These are phyloP conservation scores for Neopelma chrysocephalum DNA, from an alignment of 2,797 vertebrate genomes.

Conservation along the genomic window DNA sequence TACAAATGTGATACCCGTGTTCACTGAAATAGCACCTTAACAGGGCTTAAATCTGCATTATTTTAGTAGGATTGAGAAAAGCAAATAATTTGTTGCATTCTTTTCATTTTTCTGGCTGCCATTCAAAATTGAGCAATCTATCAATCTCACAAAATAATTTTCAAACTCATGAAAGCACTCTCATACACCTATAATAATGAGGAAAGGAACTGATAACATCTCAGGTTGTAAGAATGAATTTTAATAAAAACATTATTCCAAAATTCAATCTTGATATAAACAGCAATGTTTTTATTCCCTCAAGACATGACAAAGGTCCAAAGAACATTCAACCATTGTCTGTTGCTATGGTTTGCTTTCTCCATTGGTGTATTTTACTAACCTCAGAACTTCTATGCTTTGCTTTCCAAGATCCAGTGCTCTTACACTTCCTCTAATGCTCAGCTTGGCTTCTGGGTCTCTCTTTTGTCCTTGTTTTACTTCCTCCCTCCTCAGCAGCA, in stretches of 20 bases:
- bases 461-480: background rate
- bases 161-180: background rate
- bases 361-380: background rate
- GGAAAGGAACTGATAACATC: background rate
- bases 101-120: background rate
- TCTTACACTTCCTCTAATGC: background rate
- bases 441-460: background rate
- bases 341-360: background rate
- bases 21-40: background rate
- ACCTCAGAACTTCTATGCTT: background rate
- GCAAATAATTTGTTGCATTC: background rate
- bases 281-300: background rate
- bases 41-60: background rate
- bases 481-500: background rate
- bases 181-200: background rate
- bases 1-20: fast-evolving
- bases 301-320: background rate
- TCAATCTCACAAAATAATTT: background rate
- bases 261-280: background rate
- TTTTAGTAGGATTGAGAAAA: background rate
- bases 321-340: background rate
- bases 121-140: background rate
- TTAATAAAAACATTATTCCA: background rate
- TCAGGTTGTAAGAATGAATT: background rate
- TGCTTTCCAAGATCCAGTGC: background rate